Conservation (phyloP, 2,797 vertebrate species). For the Kryptolebias ocellatus region DNA sequence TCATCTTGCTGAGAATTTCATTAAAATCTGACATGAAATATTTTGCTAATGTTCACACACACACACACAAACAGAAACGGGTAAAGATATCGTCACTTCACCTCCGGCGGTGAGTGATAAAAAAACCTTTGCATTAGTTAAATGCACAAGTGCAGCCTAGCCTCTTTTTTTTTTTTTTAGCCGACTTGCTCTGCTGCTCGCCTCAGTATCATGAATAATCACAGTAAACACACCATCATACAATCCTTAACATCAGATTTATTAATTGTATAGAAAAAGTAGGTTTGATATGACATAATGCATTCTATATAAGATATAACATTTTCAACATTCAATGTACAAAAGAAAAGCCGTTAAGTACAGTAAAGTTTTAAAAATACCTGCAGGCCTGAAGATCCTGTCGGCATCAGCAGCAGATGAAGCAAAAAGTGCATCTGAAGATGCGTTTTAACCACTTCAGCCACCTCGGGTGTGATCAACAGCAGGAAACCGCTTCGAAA, state of each 20-base stretch:
- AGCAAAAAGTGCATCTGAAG: constrained; percentile 50
- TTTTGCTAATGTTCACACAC: too few species aligned
- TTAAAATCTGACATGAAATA: too few species aligned
- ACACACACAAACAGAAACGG: too few species aligned
- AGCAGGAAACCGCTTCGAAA: constrained; percentile 48
- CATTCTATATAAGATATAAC: constrained; percentile 90
- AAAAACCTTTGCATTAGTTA: not conserved
- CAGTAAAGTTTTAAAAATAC: constrained; percentile 82
- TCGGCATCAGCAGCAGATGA: constrained; percentile 60
- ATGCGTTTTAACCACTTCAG: constrained; percentile 25
- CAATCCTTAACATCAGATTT: constrained; percentile 80
- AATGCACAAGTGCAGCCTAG: not conserved
- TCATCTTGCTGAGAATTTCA: too few species aligned
- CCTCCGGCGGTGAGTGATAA: too few species aligned
- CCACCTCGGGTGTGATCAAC: constrained; percentile 47
- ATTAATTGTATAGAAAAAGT: constrained; percentile 90
- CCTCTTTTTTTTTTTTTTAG: too few species aligned
- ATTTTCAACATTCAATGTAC: constrained; percentile 89
- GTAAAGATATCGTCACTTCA: too few species aligned
- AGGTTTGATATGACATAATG: constrained; percentile 88
- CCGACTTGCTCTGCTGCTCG: not conserved
- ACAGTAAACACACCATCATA: constrained; percentile 15
- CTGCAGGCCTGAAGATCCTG: constrained; percentile 65
- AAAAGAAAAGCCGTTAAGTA: constrained; percentile 79
- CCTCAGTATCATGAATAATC: not conserved